These are phyloP conservation scores for Squalus acanthias DNA, from an alignment of 2,797 vertebrate genomes.

Conservation along the genomic window DNA sequence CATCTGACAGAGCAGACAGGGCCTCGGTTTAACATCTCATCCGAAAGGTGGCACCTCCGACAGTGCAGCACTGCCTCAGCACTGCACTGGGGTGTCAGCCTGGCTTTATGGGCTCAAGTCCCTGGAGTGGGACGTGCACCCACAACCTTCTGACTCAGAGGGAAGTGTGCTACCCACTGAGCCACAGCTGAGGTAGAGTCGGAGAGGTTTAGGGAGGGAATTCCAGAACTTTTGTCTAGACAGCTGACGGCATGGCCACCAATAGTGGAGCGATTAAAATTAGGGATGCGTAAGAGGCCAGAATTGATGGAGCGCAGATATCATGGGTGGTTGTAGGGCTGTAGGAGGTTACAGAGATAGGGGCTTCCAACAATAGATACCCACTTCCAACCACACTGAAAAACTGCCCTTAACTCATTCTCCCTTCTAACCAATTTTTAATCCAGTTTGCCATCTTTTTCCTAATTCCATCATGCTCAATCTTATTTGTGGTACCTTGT, in stretches of 20 bases:
- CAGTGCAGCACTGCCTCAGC: too few relatives aligned
- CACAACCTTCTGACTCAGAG: too few relatives aligned
- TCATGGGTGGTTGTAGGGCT: background rate
- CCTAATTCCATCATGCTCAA: background rate
- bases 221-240: background rate
- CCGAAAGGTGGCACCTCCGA: too few relatives aligned
- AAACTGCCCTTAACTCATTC: background rate
- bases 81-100: too few relatives aligned
- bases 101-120: too few relatives aligned
- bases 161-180: too few relatives aligned
- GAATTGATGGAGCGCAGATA: background rate
- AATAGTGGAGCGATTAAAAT: too few relatives aligned
- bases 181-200: background rate
- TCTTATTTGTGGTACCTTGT: background rate
- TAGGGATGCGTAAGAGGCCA: background rate
- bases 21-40: too few relatives aligned
- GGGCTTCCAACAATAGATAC: background rate
- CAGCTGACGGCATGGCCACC: too few relatives aligned
- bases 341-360: background rate
- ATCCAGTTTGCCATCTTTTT: background rate
- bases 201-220: background rate
- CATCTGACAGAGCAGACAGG: too few relatives aligned
- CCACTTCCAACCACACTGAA: background rate
- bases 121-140: too few relatives aligned
- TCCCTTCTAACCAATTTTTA: too few relatives aligned